Percentiles rank a stretch among this genome's conserved stretches.
phyloP scores from a whole-genome alignment of 2,113 vertebrate species.

The Pangasianodon gigas region DNA sequence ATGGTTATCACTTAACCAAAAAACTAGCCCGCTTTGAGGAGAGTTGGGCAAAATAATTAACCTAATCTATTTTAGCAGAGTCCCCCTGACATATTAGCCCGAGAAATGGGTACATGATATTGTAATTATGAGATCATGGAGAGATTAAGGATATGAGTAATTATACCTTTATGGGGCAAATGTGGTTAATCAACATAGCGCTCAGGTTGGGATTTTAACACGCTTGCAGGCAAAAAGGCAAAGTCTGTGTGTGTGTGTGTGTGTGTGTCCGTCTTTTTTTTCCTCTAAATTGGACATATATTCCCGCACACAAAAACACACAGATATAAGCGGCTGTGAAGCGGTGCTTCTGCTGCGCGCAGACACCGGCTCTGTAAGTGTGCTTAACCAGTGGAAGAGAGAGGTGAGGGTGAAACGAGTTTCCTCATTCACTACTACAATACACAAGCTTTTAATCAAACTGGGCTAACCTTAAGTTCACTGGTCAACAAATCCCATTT shows the following conservation, averaged over 20 bases:
- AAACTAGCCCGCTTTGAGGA: conserved; percentile 40
- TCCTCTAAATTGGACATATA: neutral
- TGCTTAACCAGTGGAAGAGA: conserved; percentile 36
- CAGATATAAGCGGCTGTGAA: neutral
- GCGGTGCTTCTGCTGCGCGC: neutral
- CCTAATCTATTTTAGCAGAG: conserved; percentile 50
- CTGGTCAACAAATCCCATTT: conserved; percentile 21
- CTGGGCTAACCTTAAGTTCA: neutral
- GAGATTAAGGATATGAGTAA: conserved; percentile 58
- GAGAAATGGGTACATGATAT: conserved; percentile 51
- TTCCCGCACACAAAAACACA: neutral
- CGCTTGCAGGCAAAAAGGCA: conserved; percentile 51
- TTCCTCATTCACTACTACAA: conserved; percentile 37
- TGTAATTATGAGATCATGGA: conserved; percentile 59
- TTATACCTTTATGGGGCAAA: conserved; percentile 55
- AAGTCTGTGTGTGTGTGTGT: neutral
- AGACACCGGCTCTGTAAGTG: neutral
- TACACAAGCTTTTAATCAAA: conserved; percentile 38
- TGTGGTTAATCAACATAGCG: conserved; percentile 54
- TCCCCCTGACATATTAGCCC: conserved; percentile 45
- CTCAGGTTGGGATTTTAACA: conserved; percentile 52
- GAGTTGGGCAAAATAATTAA: conserved; percentile 53
- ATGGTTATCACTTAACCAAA: conserved; percentile 44
- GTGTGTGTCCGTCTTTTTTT: neutral
- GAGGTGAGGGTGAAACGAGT: conserved; percentile 31